Evolutionary conservation across 2,797 vertebrate genomes (phyloP), one percentile per base, ranked within the genome.

Genomic region (Sebastes oblongus): DNA sequence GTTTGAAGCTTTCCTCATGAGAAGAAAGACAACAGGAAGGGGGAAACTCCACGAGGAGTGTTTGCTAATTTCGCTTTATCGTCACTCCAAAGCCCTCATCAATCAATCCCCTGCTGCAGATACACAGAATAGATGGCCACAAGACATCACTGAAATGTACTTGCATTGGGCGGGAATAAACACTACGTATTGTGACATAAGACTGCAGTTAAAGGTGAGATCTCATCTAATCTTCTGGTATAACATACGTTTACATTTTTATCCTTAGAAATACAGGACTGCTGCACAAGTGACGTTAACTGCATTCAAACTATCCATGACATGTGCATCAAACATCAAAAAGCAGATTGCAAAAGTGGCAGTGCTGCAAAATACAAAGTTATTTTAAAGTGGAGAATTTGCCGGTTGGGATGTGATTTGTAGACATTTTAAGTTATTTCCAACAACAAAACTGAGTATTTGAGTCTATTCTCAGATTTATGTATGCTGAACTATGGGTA

Each of bases 21-120:
- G 46, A 60, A 16, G 5, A 55, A 5, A 59, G 5, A 39, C 10
- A 30, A 56, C 16, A 20, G 30, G 13, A 71, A 18, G 39, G 27
- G 30, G 67, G 30, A 69, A 80, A 77, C 24, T 75, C 72, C 52
- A 69, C 1, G 0, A n/a, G 36, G 29, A 32, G 39, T 20, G n/a
- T 55, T 66, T 24, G 6, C 9, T 32, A 18, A 32, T 34, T 30
- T 36, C 2, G 50, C 30, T 64, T 59, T 42, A 42, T 42, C 13
- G 0, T 42, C 14, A 42, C 39, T 42, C 39, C 39, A 42, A 42
- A 42, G 39, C 39, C 14, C 13, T 14, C 39, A 42, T 42, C 39
- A 42, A 6, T 42, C 14, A 42, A 42, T 42, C 39, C 39, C 39
- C 39, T 42, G 39, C 39, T 16, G 39, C 39, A 42, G 39, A 16